Base-by-base conservation (phyloP, 2,888 invertebrate species). In the Hypercompe scribonia region DNA sequence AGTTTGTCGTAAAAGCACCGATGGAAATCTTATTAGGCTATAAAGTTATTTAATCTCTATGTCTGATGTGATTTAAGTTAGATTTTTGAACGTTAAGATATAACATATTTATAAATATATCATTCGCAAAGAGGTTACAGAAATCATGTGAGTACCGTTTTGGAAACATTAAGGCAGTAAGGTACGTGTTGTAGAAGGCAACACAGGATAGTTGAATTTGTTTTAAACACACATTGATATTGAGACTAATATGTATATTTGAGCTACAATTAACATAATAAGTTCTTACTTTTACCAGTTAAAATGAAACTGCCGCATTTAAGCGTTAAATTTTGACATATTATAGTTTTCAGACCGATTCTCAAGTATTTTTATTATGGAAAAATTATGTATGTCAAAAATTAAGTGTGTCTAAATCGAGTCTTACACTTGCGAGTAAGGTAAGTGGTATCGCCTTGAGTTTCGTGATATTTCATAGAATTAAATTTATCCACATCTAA, bases 401-500 rank as follows among this genome's bases (percentile, higher is more conserved):
- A 54, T n/a, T 54, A 54, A n/a, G n/a, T n/a, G 3, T 54, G 50
- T 24, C n/a, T n/a, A n/a, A n/a, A n/a, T n/a, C n/a, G n/a, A n/a
- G n/a, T n/a, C n/a, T 54, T 54, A 54, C n/a, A n/a, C 24, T 54
- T 11, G 11, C 11, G 24, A 34, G 31, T 61, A 61, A 28, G 31
- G 15, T 21, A 21, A 46, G 46, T 61, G 18, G 31, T 31, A 7
- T 61, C 18, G 31, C 61, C 31, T 61, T 61, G 18, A 31, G 18
- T 61, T 61, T 31, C 31, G 61, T 31, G 31, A 61, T 31, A 15
- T 8, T 61, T 31, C 31, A 61, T 61, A 31, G 31, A 18, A 13
- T 71, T 78, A 73, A 75, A 78, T 75, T 81, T 80, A 83, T 79
- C 74, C 71, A 77, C 75, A 75, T 80, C 77, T 80, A 80, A 78